A percentile compares a stretch with the other conserved stretches of the same genome.
Evolutionary conservation across 2,113 vertebrate species (phyloP).

Genomic region (Arvicanthis niloticus): DNA sequence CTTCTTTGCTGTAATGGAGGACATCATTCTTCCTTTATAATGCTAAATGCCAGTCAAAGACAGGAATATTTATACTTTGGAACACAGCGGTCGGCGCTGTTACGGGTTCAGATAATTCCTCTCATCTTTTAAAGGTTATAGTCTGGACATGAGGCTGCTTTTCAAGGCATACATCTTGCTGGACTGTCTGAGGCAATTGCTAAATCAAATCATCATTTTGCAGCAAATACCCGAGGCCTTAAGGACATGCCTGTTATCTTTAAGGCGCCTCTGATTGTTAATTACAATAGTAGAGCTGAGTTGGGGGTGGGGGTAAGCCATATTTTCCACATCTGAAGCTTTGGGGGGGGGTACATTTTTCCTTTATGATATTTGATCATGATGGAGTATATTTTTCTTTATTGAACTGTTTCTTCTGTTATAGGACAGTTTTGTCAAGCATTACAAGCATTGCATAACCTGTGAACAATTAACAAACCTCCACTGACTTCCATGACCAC

Average conservation of each 20-base stretch:
- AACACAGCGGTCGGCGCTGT: slow-evolving; percentile 34
- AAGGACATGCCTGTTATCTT: slow-evolving; percentile 45
- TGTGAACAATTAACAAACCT: slow-evolving; percentile 28
- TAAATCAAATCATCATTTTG: slow-evolving; percentile 70
- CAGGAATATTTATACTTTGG: slow-evolving; percentile 77
- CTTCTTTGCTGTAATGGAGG: slow-evolving; percentile 54
- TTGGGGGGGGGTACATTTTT: slow-evolving; percentile 29
- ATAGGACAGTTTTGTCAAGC: slow-evolving; percentile 35
- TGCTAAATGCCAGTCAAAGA: slow-evolving; percentile 78
- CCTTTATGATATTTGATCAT: slow-evolving; percentile 40
- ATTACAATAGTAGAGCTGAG: slow-evolving; percentile 39
- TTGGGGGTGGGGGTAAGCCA: background rate
- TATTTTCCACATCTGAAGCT: background rate
- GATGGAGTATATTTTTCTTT: background rate
- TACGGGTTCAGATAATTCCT: slow-evolving; percentile 72
- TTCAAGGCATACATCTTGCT: slow-evolving; percentile 67
- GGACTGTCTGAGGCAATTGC: slow-evolving; percentile 66
- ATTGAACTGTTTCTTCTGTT: slow-evolving; percentile 27
- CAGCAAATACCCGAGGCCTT: slow-evolving; percentile 56
- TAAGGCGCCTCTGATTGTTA: slow-evolving; percentile 30
- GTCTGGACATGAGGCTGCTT: slow-evolving; percentile 48
- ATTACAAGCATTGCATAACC: background rate
- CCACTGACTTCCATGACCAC: background rate
- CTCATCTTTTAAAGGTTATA: slow-evolving; percentile 79
- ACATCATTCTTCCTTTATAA: slow-evolving; percentile 81